Conservation (phyloP, 2,113 vertebrate species). For the Ageneiosus marmoratus region DNA sequence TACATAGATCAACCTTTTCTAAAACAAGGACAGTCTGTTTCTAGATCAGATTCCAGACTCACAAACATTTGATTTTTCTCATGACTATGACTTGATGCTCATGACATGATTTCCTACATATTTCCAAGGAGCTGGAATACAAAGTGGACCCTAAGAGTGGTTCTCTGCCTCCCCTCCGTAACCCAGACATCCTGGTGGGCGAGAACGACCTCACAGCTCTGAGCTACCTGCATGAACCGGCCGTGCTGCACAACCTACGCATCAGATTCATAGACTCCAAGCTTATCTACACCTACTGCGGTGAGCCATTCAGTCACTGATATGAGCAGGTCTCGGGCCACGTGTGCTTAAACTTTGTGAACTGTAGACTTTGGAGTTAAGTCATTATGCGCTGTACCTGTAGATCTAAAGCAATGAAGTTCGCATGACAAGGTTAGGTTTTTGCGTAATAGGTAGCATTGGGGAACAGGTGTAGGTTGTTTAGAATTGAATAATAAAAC, state of each 20-base stretch:
- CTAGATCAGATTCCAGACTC: background rate
- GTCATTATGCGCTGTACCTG: conserved; percentile 21
- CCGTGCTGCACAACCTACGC: conserved; percentile 93
- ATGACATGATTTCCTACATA: conserved; percentile 26
- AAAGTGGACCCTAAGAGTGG: conserved; percentile 76
- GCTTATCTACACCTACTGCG: conserved; percentile 96
- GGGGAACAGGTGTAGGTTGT: background rate
- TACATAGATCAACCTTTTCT: too few relatives aligned
- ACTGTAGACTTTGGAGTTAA: conserved; percentile 67
- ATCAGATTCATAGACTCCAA: conserved; percentile 94
- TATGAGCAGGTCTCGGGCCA: background rate
- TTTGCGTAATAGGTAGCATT: background rate
- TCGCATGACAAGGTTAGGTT: too few relatives aligned
- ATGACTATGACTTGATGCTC: background rate
- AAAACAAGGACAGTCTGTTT: background rate
- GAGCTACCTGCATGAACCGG: conserved; percentile 75
- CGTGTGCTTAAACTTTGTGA: background rate
- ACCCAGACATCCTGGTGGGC: conserved; percentile 93
- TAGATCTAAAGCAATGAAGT: too few relatives aligned
- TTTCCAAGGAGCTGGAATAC: conserved; percentile 79
- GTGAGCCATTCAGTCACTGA: conserved; percentile 61
- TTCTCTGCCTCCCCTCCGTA: conserved; percentile 84
- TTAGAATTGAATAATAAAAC: background rate
- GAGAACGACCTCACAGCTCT: conserved; percentile 92
- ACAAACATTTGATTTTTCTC: background rate